Base-by-base conservation (phyloP, 2,113 vertebrate species). In the Talpa occidentalis region DNA sequence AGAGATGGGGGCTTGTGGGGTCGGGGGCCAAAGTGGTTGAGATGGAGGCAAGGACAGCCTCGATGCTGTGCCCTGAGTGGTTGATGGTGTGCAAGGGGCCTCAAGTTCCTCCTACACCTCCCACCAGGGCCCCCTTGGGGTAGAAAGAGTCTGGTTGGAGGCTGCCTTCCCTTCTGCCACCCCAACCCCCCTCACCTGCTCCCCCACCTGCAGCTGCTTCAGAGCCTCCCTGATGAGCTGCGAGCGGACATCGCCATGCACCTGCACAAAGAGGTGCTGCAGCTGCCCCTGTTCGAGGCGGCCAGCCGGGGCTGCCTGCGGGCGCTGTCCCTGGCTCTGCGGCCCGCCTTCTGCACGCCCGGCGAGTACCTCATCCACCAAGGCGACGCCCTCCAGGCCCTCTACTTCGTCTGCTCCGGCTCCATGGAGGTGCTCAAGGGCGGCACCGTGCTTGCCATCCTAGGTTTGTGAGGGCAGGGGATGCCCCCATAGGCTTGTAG, bases 401-500 rank as follows among this genome's bases (percentile, higher is more conserved):
- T 98, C 76, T 98, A 98, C 92, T 98, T 98, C 30, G 97, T 98
- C 73, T 98, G 97, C 94, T 98, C 98, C 0, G 98, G 98, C 83
- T 98, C 98, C 95, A 98, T 98, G 98, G 98, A 98, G 88, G 98
- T 98, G 94, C 97, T 98, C 88, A 97, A 98, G 93, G 98, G 97
- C 8, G 98, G 98, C 95, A 98, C 98, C 0, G 98, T 98, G 74
- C 97, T 98, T 0, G 98, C 98, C 59, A 98, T 98, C 91, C 91
- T 98, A 97, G 98, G 98, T 98, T 60, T 60, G 95, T 97, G 78
- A 76, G 47, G 49, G 30, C 2, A 17, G 79, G 56, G 60, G 77
- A 54, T 54, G 60, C 47, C 15, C 9, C 16, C 8, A 56, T 54
- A 80, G 67, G 11, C 22, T 28, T 32, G 24, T 19, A 21, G 52